These are phyloP conservation scores for Ganaspis brasiliensis DNA, from an alignment of 2,888 invertebrate genomes.

Conservation along the genomic window DNA sequence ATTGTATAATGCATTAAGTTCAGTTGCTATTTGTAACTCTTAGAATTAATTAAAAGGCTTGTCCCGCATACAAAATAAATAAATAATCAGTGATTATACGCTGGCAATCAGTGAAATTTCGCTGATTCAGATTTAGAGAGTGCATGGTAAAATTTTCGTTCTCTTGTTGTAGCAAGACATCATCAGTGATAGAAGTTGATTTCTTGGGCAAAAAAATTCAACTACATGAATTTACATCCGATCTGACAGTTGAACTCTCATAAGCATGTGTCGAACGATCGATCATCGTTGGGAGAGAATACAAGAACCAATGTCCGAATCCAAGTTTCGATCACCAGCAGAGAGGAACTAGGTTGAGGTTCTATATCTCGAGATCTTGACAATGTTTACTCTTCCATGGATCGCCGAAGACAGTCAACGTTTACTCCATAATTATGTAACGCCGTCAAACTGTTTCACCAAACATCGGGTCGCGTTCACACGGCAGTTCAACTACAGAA, in stretches of 20 bases:
- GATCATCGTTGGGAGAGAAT: constrained; percentile 27
- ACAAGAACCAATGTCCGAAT: constrained; percentile 61
- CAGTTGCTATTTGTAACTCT: too few species aligned
- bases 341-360: constrained; percentile 31
- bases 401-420: constrained; percentile 74
- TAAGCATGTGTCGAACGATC: constrained; percentile 34
- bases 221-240: constrained; percentile 14
- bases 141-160: too few species aligned
- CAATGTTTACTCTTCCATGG: constrained; percentile 56
- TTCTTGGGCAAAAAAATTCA: not conserved
- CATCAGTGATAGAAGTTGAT: too few species aligned
- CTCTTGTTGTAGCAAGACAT: not conserved
- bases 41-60: too few species aligned
- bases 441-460: constrained; percentile 79
- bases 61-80: too few species aligned
- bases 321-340: constrained; percentile 63
- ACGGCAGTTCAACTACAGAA: constrained; percentile 64
- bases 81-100: too few species aligned
- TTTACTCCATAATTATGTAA: constrained; percentile 78
- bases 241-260: constrained; percentile 25
- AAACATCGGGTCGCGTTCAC: constrained; percentile 76
- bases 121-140: too few species aligned
- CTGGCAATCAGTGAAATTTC: too few species aligned
- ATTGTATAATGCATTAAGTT: too few species aligned
- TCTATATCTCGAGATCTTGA: constrained; percentile 38